Conservation (phyloP, 1,140 invertebrate species). For the Bombus ignitus region DNA sequence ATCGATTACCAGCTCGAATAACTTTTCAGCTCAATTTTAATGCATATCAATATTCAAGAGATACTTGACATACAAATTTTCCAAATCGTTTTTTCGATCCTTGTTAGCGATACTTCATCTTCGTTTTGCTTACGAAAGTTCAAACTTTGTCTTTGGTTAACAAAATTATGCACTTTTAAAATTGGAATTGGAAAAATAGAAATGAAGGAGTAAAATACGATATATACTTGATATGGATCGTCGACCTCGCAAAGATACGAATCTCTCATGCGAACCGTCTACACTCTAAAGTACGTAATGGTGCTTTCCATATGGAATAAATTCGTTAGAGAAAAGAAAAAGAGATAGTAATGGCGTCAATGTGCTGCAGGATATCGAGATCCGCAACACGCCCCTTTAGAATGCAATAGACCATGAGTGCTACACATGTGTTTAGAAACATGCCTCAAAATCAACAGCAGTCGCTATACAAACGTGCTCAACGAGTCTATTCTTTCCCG, state of each 20-base stretch:
- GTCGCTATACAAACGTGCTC: background rate
- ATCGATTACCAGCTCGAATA: slow-evolving; percentile 20
- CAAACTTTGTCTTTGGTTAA: too few relatives aligned
- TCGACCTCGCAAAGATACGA: background rate
- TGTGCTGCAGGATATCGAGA: background rate
- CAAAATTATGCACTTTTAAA: too few relatives aligned
- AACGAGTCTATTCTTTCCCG: background rate
- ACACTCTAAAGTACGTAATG: background rate
- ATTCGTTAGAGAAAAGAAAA: background rate
- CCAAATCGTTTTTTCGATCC: too few relatives aligned
- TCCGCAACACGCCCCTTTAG: background rate
- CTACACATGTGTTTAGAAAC: background rate
- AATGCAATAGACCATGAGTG: background rate
- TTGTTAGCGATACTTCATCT: too few relatives aligned
- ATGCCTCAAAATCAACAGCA: background rate
- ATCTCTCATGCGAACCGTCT: background rate
- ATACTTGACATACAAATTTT: too few relatives aligned
- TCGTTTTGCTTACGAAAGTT: too few relatives aligned
- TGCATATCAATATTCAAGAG: too few relatives aligned
- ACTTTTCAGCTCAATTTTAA: too few relatives aligned
- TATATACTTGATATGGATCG: too few relatives aligned
- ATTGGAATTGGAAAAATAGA: too few relatives aligned
- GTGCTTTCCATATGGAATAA: slow-evolving; percentile 16
- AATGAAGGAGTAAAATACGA: too few relatives aligned
- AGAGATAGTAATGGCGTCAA: background rate